These are phyloP conservation scores for Macrochelys suwanniensis DNA, from an alignment of 2,797 vertebrate species.

Conservation along the genomic window DNA sequence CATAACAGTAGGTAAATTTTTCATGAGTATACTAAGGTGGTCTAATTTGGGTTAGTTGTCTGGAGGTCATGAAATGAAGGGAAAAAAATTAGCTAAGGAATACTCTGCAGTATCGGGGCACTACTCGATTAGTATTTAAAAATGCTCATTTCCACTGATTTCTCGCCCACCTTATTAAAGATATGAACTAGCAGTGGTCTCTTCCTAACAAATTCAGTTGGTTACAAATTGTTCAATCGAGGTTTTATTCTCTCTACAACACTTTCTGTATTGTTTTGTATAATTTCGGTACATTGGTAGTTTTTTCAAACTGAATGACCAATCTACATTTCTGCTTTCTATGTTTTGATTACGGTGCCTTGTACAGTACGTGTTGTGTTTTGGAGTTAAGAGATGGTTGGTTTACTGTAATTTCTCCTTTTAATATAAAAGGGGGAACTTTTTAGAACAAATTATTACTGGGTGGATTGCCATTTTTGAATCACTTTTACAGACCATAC, in stretches of 20 bases:
- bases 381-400: not conserved
- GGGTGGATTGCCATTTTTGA: accelerated
- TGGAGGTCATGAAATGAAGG: slow-evolving; percentile 36
- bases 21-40: slow-evolving; percentile 59
- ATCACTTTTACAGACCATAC: not conserved
- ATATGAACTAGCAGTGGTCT: not conserved
- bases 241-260: not conserved
- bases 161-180: not conserved
- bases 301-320: not conserved
- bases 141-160: not conserved
- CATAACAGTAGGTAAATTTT: slow-evolving; percentile 60
- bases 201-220: not conserved
- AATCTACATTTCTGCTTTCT: not conserved
- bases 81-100: not conserved
- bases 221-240: not conserved
- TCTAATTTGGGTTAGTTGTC: slow-evolving; percentile 63
- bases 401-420: not conserved
- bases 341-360: not conserved
- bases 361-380: not conserved
- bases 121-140: not conserved
- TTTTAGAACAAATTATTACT: not conserved
- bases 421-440: not conserved
- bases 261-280: not conserved
- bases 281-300: not conserved
- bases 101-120: not conserved